Percentiles rank a stretch among this genome's conserved stretches.
Conservation (phyloP, 2,113 vertebrate species). For the Podiceps cristatus region DNA sequence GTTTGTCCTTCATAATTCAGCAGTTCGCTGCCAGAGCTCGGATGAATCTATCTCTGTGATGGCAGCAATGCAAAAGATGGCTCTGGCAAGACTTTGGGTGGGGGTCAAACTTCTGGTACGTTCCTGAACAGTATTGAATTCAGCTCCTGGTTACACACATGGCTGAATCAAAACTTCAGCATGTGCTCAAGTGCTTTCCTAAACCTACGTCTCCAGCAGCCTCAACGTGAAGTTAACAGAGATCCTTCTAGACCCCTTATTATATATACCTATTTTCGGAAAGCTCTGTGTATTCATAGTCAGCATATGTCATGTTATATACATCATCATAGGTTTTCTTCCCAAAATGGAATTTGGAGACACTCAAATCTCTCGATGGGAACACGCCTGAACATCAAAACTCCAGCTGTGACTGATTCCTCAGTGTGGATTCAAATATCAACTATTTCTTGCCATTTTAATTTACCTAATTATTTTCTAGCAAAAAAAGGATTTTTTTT, state of each 20-base stretch:
- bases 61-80: not conserved
- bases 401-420: not conserved
- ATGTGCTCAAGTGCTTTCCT: not conserved
- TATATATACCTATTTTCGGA: not conserved
- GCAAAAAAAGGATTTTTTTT: not conserved
- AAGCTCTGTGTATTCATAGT: not conserved
- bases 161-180: not conserved
- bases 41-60: not conserved
- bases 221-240: not conserved
- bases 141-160: not conserved
- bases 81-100: not conserved
- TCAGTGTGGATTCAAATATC: not conserved
- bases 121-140: not conserved
- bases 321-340: not conserved
- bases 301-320: not conserved
- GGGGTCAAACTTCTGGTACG: not conserved
- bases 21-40: not conserved
- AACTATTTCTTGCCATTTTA: not conserved
- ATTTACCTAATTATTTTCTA: not conserved
- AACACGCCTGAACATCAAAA: not conserved
- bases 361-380: accelerated
- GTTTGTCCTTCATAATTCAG: not conserved
- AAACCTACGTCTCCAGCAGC: not conserved
- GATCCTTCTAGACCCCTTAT: not conserved
- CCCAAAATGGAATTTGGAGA: not conserved